Evolutionary conservation across 2,888 invertebrate genomes (phyloP).

Genomic region (Spilosoma lubricipeda): DNA sequence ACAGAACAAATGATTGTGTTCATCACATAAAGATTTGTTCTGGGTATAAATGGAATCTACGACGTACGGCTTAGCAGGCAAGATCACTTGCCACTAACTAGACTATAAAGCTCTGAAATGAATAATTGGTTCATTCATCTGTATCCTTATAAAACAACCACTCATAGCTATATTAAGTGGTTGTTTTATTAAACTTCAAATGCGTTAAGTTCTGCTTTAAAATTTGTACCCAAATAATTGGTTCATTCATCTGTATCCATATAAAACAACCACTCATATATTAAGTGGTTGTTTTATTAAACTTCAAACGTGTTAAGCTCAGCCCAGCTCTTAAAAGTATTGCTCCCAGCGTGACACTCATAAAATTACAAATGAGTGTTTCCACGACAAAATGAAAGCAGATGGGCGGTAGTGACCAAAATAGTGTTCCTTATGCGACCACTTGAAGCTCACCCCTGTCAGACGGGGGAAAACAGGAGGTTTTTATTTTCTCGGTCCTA

Average conservation of each 20-base stretch:
- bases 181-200: not conserved
- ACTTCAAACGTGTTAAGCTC: not conserved
- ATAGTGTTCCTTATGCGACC: conserved; percentile 62
- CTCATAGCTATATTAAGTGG: too few relatives aligned
- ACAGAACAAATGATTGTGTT: too few relatives aligned
- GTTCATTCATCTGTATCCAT: too few relatives aligned
- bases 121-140: too few relatives aligned
- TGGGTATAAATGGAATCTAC: too few relatives aligned
- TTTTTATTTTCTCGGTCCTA: conserved; percentile 71
- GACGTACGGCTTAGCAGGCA: too few relatives aligned
- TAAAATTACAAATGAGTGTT: conserved; percentile 65
- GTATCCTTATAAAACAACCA: too few relatives aligned
- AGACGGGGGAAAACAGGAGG: conserved; percentile 63
- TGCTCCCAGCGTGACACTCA: conserved; percentile 29
- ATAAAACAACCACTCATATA: too few relatives aligned
- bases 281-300: not conserved
- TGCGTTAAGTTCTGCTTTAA: not conserved
- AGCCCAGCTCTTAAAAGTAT: not conserved
- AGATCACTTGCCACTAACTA: too few relatives aligned
- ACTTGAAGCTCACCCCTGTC: conserved; percentile 68
- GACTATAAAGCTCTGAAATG: too few relatives aligned
- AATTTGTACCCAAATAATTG: not conserved
- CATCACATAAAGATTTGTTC: too few relatives aligned
- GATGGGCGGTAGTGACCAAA: conserved; percentile 66
- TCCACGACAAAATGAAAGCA: conserved; percentile 65